Evolutionary conservation across 53 echinoderm and acorn worm species (phyloP).

Genomic region (Mesocentrotus franciscanus): DNA sequence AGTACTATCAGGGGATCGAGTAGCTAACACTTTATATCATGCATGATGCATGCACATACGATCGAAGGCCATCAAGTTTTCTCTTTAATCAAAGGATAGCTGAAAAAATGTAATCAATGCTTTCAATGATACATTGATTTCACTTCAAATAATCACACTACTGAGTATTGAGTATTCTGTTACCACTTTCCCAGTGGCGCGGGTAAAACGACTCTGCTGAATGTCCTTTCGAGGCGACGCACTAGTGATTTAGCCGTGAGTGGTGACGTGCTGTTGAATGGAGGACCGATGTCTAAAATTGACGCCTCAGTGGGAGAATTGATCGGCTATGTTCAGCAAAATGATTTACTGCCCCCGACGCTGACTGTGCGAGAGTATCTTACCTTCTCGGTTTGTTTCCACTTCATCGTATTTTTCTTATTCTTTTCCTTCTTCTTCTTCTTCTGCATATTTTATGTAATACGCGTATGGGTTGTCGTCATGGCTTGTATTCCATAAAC

Average conservation of each 20-base stretch:
- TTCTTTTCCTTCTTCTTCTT: too few relatives aligned
- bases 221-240: constrained; percentile 64
- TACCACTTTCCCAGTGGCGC: constrained; percentile 58
- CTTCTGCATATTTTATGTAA: too few relatives aligned
- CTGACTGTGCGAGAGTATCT: constrained; percentile 77
- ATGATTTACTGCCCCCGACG: constrained; percentile 67
- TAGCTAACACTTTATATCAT: too few relatives aligned
- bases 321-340: constrained; percentile 71
- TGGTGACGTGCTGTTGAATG: constrained; percentile 69
- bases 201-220: constrained; percentile 75
- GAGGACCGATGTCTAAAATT: constrained; percentile 28
- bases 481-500: too few relatives aligned
- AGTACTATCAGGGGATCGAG: too few relatives aligned
- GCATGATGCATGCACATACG: too few relatives aligned
- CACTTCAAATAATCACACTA: not conserved
- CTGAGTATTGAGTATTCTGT: not conserved
- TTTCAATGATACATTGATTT: too few relatives aligned
- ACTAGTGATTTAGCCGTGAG: constrained; percentile 62
- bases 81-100: too few relatives aligned
- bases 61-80: too few relatives aligned
- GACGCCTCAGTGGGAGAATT: constrained; percentile 39
- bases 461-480: too few relatives aligned
- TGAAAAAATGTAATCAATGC: too few relatives aligned
- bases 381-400: constrained; percentile 56
- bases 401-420: not conserved